Evolutionary conservation across 2,113 vertebrate species (phyloP).

Genomic region (Erythrolamprus reginae): DNA sequence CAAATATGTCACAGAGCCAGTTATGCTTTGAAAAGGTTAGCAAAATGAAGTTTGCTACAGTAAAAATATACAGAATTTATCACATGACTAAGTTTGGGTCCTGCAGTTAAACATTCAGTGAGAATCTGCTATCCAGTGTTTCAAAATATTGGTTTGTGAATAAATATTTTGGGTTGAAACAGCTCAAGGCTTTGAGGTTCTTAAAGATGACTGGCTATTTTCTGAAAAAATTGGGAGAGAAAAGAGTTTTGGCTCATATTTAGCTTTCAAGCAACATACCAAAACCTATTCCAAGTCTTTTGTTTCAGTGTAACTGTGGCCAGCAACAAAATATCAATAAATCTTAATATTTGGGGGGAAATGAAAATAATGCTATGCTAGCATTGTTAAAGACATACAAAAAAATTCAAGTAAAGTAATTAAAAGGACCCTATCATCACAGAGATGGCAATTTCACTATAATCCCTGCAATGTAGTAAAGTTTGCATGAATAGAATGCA

Average conservation of each 20-base stretch:
- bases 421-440: neutral
- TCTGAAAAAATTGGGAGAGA: neutral
- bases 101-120: neutral
- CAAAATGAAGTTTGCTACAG: neutral
- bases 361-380: neutral
- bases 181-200: neutral
- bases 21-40: neutral
- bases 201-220: neutral
- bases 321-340: neutral
- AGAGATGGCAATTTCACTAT: neutral
- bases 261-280: neutral
- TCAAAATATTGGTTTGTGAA: neutral
- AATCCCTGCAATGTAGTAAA: too few relatives aligned
- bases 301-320: neutral
- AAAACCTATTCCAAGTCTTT: neutral
- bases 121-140: neutral
- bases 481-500: neutral
- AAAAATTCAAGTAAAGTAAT: neutral
- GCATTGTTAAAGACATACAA: neutral
- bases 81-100: neutral
- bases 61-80: neutral
- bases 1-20: neutral
- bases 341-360: neutral
- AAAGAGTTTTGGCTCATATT: neutral
- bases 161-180: neutral